Conservation (phyloP, 2,797 vertebrate genomes). For the Poecile montanus region DNA sequence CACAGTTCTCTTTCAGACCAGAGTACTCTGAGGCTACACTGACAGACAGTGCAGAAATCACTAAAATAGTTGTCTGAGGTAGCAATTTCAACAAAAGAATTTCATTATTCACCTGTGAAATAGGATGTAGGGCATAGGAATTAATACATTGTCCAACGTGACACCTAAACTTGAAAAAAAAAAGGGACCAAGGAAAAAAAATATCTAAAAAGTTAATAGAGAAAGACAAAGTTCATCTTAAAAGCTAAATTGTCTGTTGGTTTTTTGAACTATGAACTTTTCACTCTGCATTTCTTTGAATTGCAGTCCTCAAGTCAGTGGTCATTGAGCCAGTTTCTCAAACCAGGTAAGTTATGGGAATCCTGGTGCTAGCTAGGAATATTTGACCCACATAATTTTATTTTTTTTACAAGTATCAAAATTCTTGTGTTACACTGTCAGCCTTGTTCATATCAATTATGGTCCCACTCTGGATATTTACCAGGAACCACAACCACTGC, state of each 20-base stretch:
- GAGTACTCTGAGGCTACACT: background rate
- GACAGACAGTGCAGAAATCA: background rate
- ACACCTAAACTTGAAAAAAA: background rate
- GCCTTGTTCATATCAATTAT: background rate
- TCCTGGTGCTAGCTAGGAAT: background rate
- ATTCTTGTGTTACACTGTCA: background rate
- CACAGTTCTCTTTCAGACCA: background rate
- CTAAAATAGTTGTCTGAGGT: background rate
- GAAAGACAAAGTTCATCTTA: background rate
- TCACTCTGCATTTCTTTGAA: background rate
- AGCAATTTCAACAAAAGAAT: background rate
- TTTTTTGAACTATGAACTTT: background rate
- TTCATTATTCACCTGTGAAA: background rate
- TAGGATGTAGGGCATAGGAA: background rate
- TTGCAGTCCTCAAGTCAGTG: background rate
- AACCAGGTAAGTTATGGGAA: background rate
- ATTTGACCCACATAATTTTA: background rate
- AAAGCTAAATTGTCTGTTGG: background rate
- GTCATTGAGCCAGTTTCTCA: background rate
- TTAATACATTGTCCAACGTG: background rate
- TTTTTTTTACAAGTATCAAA: background rate
- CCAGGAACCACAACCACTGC: background rate
- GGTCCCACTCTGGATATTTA: background rate
- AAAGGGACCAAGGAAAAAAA: rapidly evolving
- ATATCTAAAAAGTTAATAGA: background rate